A percentile compares a stretch with the other conserved stretches of the same genome.
These are phyloP conservation scores for Echeneis naucrates DNA, from an alignment of 2,797 vertebrate genomes.

Conservation along the genomic window DNA sequence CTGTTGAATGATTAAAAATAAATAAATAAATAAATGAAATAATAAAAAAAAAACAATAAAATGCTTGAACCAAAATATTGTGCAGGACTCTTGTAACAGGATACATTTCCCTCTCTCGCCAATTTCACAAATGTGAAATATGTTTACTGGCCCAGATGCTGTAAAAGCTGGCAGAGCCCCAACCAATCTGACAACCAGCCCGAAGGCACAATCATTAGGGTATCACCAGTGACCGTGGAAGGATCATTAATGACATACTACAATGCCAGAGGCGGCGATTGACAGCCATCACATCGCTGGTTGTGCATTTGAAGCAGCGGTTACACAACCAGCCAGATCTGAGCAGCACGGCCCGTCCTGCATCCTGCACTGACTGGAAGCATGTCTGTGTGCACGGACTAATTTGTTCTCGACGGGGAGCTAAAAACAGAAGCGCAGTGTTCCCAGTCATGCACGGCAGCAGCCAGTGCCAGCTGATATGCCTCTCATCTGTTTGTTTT, in stretches of 20 bases:
- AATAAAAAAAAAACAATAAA: background rate
- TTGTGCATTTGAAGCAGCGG: conserved; percentile 39
- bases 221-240: conserved; percentile 70
- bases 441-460: conserved; percentile 28
- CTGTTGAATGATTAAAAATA: background rate
- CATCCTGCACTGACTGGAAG: conserved; percentile 28
- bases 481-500: conserved; percentile 26
- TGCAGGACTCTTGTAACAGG: conserved; percentile 7
- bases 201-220: conserved; percentile 67
- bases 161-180: conserved; percentile 35
- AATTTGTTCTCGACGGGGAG: conserved; percentile 33
- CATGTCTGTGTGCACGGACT: conserved; percentile 27
- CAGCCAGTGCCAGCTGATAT: conserved; percentile 31
- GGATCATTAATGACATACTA: conserved; percentile 69
- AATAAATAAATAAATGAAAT: too few species aligned
- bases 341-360: conserved; percentile 52
- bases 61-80: background rate
- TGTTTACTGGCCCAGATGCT: conserved; percentile 64
- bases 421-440: conserved; percentile 40
- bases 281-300: conserved; percentile 42
- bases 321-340: conserved; percentile 67
- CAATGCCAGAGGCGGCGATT: conserved; percentile 45
- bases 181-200: conserved; percentile 50
- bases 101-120: background rate
- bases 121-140: conserved; percentile 20